These are phyloP conservation scores for Mongoloraphidia duomilia DNA, from an alignment of 2,888 invertebrate species.

Conservation along the genomic window DNA sequence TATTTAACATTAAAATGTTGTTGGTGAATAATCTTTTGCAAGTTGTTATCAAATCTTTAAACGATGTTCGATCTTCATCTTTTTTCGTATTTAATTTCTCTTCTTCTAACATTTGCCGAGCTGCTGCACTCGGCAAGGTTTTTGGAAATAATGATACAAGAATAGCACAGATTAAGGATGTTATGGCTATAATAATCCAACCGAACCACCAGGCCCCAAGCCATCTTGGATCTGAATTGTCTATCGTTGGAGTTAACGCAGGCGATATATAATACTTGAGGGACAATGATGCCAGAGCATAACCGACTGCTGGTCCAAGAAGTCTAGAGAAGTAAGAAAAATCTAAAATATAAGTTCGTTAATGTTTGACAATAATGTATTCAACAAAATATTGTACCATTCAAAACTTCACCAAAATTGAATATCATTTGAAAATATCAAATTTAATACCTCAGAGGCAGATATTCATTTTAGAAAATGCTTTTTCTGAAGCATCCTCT, in stretches of 20 bases:
- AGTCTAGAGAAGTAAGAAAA: constrained; percentile 51
- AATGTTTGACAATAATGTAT: neutral
- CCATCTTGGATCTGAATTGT: constrained; percentile 57
- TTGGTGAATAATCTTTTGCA: constrained; percentile 49
- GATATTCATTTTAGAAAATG: too few species aligned
- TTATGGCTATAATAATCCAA: constrained; percentile 48
- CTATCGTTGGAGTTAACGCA: constrained; percentile 45
- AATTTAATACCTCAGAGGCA: too few species aligned
- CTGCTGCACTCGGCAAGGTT: constrained; percentile 48
- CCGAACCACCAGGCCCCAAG: constrained; percentile 73
- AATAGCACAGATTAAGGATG: constrained; percentile 43
- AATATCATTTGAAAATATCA: too few species aligned
- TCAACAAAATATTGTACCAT: too few species aligned
- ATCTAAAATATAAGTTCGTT: constrained; percentile 27
- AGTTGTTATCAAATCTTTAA: constrained; percentile 46
- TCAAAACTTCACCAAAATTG: too few species aligned
- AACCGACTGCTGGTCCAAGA: constrained; percentile 55
- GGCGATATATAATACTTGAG: constrained; percentile 54
- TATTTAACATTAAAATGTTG: constrained; percentile 54
- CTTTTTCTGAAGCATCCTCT: too few species aligned
- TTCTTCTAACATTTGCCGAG: constrained; percentile 30
- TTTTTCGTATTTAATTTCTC: constrained; percentile 16
- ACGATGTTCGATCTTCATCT: constrained; percentile 28
- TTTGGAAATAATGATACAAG: constrained; percentile 54
- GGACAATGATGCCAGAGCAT: constrained; percentile 47